Conservation (phyloP, 2,888 invertebrate species). For the Chalcosyrphus nemorum region DNA sequence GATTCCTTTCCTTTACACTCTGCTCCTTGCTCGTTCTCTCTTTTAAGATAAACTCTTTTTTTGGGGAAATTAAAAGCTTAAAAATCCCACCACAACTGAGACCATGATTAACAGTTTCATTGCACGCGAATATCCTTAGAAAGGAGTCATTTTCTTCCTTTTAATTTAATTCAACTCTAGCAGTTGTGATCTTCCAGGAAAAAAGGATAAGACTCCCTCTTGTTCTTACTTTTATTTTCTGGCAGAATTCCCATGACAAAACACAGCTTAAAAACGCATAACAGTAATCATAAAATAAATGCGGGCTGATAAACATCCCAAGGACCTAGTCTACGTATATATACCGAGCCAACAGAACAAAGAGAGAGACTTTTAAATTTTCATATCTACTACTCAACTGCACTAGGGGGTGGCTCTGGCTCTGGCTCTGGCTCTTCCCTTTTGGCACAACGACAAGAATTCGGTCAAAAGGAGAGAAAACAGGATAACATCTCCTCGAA, state of each 20-base stretch:
- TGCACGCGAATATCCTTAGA: constrained; percentile 30
- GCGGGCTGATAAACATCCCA: constrained; percentile 66
- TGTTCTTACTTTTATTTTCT: constrained; percentile 2
- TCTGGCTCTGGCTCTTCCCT: constrained; percentile 30
- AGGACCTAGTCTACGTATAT: constrained; percentile 11
- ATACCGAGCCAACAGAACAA: not conserved
- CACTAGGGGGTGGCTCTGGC: not conserved
- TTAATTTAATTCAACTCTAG: constrained; percentile 7
- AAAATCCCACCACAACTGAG: not conserved
- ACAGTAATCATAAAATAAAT: constrained; percentile 72
- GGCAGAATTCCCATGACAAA: constrained; percentile 50
- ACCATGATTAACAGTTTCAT: constrained; percentile 25
- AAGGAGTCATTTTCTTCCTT: constrained; percentile 5
- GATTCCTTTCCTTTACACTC: not conserved
- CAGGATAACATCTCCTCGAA: constrained; percentile 41
- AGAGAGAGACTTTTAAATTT: constrained; percentile 38
- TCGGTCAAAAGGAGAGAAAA: not conserved
- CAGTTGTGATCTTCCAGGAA: not conserved
- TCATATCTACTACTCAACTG: constrained; percentile 23
- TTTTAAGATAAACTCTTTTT: constrained; percentile 16
- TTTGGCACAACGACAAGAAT: constrained; percentile 54
- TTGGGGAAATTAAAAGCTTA: constrained; percentile 5
- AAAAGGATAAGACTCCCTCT: constrained; percentile 30
- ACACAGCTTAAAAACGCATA: constrained; percentile 71
- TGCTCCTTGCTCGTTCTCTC: not conserved